Conservation (phyloP, 2,888 invertebrate species). For the Calliopum simillimum region DNA sequence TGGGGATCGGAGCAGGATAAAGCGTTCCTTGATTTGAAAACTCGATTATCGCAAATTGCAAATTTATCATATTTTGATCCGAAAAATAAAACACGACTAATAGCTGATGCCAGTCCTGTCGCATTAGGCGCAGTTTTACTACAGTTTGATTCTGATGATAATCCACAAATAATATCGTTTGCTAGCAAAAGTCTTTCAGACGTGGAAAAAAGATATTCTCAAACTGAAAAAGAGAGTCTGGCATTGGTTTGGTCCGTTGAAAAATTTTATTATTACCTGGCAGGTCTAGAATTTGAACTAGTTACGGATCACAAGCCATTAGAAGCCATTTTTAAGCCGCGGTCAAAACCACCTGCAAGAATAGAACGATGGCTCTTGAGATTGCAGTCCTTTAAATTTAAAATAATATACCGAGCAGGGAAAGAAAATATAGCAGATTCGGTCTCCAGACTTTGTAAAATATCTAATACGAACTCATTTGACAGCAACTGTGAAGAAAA, state of each 20-base stretch:
- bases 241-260: slow-evolving; percentile 44
- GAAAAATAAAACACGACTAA: slow-evolving; percentile 37
- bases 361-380: too few species aligned
- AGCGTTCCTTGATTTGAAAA: slow-evolving; percentile 38
- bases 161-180: slow-evolving; percentile 40
- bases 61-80: slow-evolving; percentile 42
- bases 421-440: too few species aligned
- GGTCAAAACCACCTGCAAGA: too few species aligned
- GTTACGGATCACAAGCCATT: slow-evolving; percentile 42
- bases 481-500: too few species aligned
- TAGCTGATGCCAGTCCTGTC: slow-evolving; percentile 43
- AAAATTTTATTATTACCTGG: slow-evolving; percentile 43
- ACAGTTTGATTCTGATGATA: slow-evolving; percentile 37
- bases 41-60: slow-evolving; percentile 33
- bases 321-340: too few species aligned
- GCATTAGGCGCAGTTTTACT: slow-evolving; percentile 45
- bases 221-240: too few species aligned
- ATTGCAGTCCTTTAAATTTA: too few species aligned
- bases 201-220: slow-evolving; percentile 44
- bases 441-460: too few species aligned
- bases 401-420: too few species aligned
- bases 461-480: too few species aligned
- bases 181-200: too few species aligned
- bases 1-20: slow-evolving; percentile 38
- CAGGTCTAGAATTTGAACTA: slow-evolving; percentile 40